Base-by-base conservation (phyloP, 2,797 vertebrate species). In the Crax fasciolata region DNA sequence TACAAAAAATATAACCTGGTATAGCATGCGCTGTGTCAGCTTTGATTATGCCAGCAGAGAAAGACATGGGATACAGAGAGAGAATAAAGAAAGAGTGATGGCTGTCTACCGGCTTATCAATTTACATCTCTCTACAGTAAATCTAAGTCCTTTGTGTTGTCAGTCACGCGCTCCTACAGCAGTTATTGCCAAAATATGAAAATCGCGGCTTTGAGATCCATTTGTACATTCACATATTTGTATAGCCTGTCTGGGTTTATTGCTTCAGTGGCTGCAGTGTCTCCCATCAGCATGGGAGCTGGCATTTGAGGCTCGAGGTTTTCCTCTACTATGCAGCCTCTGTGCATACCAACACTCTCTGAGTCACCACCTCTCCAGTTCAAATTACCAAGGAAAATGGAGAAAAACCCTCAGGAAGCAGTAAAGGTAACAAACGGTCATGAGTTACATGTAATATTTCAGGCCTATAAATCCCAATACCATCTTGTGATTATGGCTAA, bases 41-140 rank as follows among this genome's bases (percentile, higher is more conserved):
- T 77, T 85, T 93, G 94, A 95, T 93, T 89, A 91, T 58, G 51
- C 30, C 71, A 92, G 88, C 63, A 93, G 77, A 95, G 80, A 73
- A 67, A 72, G 74, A 87, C 71, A 54, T 39, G 68, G 74, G 85
- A 90, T 95, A 87, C 55, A 90, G 77, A 84, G 81, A 89, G 55
- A 82, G 51, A 96, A 90, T 89, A 93, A 91, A 91, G 65, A 46
- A 82, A 93, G 89, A 96, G 88, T 93, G 88, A 91, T 76, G 86
- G 84, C 75, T 93, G 90, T 82, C 81, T 87, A 76, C 70, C n/a
- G 85, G 76, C 89, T 96, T 97, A 96, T 94, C 95, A 96, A 92
- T 95, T 96, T 96, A 80, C 80, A 94, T 97, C 89, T 95, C 81
- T 95, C 94, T 80, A 49, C 78, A 89, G 76, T 84, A 91, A 90